phyloP scores from a whole-genome alignment of 2,888 invertebrate species.

The Mylabris sibirica region DNA sequence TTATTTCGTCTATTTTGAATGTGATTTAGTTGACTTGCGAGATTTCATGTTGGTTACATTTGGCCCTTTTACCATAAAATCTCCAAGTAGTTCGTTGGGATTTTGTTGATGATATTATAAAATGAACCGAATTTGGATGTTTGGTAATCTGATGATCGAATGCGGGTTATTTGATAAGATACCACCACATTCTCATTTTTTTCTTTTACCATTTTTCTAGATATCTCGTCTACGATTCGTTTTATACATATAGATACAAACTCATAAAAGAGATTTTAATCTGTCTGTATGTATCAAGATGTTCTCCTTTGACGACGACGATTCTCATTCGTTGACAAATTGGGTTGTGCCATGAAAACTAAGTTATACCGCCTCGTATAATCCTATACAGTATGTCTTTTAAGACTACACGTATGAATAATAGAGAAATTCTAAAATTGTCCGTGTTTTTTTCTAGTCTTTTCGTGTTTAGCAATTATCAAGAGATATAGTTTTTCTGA shows the following conservation, averaged over 20 bases:
- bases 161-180: slow-evolving; percentile 49
- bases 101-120: slow-evolving; percentile 35
- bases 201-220: slow-evolving; percentile 8
- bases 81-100: background rate
- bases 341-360: slow-evolving; percentile 32
- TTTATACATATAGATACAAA: slow-evolving; percentile 24
- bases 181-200: slow-evolving; percentile 38
- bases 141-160: slow-evolving; percentile 52
- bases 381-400: slow-evolving; percentile 21
- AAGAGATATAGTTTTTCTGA: slow-evolving; percentile 4
- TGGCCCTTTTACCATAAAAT: background rate
- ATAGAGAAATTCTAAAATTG: background rate
- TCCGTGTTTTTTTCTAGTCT: background rate
- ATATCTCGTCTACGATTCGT: slow-evolving; percentile 10
- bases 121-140: slow-evolving; percentile 44
- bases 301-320: slow-evolving; percentile 40
- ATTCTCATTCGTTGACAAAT: slow-evolving; percentile 41
- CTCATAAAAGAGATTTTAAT: slow-evolving; percentile 40
- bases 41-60: background rate
- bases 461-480: background rate
- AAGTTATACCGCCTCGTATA: slow-evolving; percentile 24
- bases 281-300: slow-evolving; percentile 34
- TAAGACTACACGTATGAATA: slow-evolving; percentile 16
- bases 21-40: slow-evolving; percentile 1
- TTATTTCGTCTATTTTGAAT: background rate